Conservation (phyloP, 2,888 invertebrate genomes). For the Osedax fenrisi region DNA sequence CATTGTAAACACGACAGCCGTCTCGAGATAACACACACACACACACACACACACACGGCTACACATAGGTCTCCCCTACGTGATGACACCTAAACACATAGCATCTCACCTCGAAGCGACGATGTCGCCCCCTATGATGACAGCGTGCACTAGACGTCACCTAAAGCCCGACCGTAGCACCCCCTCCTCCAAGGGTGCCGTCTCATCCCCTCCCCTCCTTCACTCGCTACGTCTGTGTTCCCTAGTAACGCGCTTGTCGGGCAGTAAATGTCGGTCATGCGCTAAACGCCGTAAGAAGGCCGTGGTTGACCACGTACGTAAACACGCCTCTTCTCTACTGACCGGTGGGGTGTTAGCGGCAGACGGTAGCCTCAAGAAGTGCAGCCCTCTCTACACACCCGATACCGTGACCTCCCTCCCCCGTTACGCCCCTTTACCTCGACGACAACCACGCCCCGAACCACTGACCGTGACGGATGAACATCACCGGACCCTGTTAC, state of each 20-base stretch:
- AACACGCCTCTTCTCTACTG: background rate
- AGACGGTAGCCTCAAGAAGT: no score
- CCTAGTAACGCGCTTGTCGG: background rate
- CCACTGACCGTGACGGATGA: background rate
- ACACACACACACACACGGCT: no score
- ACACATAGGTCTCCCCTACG: no score
- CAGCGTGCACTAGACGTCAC: no score
- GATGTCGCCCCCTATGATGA: no score
- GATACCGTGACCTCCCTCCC: background rate
- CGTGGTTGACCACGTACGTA: background rate
- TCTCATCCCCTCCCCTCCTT: background rate
- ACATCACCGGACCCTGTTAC: background rate
- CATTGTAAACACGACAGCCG: no score
- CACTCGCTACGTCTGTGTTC: background rate
- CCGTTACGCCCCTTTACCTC: background rate
- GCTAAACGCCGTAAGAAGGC: background rate
- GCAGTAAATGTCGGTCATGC: background rate
- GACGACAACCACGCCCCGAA: no score
- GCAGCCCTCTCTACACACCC: background rate
- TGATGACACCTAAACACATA: no score
- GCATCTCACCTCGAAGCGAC: no score
- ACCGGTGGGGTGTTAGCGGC: background rate
- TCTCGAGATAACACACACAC: no score
- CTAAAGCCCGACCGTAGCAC: no score
- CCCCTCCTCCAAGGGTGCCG: background rate